Evolutionary conservation across 2,888 invertebrate species (phyloP), one percentile per base, ranked within the genome.

Genomic region (Conchocele bisecta): DNA sequence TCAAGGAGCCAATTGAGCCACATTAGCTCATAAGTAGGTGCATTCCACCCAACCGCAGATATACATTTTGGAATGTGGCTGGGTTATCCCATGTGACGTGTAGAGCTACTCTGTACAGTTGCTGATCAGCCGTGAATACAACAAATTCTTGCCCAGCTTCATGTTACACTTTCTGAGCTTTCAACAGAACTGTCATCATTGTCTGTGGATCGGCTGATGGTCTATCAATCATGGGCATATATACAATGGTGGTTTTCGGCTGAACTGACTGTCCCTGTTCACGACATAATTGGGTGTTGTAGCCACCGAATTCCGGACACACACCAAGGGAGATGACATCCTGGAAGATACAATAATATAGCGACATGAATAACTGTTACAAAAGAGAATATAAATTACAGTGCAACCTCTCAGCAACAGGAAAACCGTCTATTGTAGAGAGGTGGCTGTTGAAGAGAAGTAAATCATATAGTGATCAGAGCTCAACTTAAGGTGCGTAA

Each of bases 11-110:
- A 33, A 78, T 46, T 31, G 24, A 75, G 82, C 41, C 82, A n/a
- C n/a, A n/a, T n/a, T n/a, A n/a, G n/a, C n/a, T 81, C 76, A 79
- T 76, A 13, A 81, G 65, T 20, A 70, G 20, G 48, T 83, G 78
- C 81, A 83, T 83, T 0, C 82, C 83, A 15, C 76, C 78, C 9
- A 82, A 64, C 7, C 81, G 22, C 15, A 54, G 39, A 3, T 73
- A 46, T 28, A 81, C 39, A 35, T 63, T 42, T 26, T 0, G 11
- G 48, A 76, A 79, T 35, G 17, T 28, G 1, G 65, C 46, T 22
- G 56, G 71, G 31, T 79, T 61, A 2, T 46, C 73, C 80, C 82
- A 82, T 20, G 44, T 35, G 13, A 77, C 53, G 41, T 81, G 56
- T 2, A 79, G 56, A 2, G 50, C 51, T 24, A 79, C 69, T 31